phyloP scores from a whole-genome alignment of 2,888 invertebrate species.

The Xestia sexstrigata region DNA sequence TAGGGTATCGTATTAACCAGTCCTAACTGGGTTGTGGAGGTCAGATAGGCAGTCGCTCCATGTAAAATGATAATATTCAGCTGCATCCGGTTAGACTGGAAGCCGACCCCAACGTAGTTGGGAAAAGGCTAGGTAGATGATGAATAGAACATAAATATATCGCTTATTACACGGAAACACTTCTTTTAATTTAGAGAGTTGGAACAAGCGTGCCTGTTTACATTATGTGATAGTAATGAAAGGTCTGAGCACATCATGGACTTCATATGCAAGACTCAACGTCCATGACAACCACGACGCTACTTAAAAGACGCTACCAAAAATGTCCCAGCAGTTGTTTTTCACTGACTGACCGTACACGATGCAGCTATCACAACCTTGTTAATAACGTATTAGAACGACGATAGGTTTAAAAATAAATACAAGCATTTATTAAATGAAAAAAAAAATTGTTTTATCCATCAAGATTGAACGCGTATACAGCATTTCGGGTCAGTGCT shows the following conservation, averaged over 20 bases:
- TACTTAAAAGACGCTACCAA: not conserved
- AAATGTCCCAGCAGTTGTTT: not conserved
- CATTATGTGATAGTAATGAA: not conserved
- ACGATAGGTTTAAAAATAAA: not conserved
- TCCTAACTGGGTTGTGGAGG: no score
- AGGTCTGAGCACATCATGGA: not conserved
- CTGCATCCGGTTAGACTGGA: no score
- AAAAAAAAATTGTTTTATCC: not conserved
- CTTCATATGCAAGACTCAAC: not conserved
- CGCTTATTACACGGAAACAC: not conserved
- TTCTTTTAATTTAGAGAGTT: not conserved
- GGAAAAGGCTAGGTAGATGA: no score
- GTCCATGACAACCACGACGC: not conserved
- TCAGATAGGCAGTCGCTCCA: no score
- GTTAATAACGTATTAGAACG: not conserved
- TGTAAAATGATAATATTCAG: no score
- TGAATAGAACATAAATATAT: not conserved
- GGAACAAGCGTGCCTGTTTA: not conserved
- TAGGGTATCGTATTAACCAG: no score
- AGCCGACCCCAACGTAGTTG: no score
- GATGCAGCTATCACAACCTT: not conserved
- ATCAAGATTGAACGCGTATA: not conserved
- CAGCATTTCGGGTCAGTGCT: not conserved
- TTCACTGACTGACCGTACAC: not conserved
- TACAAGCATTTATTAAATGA: not conserved